Evolutionary conservation across 2,113 vertebrate genomes (phyloP), one percentile per base, ranked within the genome.

Genomic region (Nothocercus julius): DNA sequence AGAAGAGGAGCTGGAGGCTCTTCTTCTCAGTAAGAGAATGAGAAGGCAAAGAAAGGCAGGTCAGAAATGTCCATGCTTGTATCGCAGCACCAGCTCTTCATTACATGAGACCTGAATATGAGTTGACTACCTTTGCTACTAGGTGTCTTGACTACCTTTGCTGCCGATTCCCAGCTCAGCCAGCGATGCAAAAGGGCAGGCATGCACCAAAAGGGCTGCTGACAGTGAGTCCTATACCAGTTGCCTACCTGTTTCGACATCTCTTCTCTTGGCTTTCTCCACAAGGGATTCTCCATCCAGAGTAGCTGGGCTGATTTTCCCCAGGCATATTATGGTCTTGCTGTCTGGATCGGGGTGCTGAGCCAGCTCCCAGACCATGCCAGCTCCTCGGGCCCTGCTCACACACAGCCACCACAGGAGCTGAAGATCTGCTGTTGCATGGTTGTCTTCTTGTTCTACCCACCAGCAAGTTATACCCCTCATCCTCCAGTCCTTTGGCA

Each of bases 221-320:
- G 44, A n/a, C 21, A 45, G 32, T 24, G 45, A 44, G 30, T 69
- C 44, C 45, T 47, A n/a, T 20, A 69, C 67, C 30, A n/a, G 44
- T 22, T 69, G 28, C 67, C 32, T 45, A 69, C 13, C 44, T 24
- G 22, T 47, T 21, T 8, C 81, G 40, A 4, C 21, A 12, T 6
- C 51, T 78, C 30, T 59, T n/a, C 45, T 85, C 32, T 77, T 4
- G 0, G 7, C 7, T 1, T 1, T 19, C 30, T 63, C 27, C 10
- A 19, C 7, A 4, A 25, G 40, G 21, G 40, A 7, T 22, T 75
- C 7, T 54, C n/a, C 4, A 0, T 53, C 38, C 73, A 62, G 28
- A 56, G 18, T 16, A 10, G 12, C 1, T 56, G 15, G 47, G 24
- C n/a, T 22, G 34, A 49, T 24, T 18, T n/a, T 70, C 45, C 5